Conservation (phyloP, 2,888 invertebrate genomes). For the Peribatodes rhomboidaria region DNA sequence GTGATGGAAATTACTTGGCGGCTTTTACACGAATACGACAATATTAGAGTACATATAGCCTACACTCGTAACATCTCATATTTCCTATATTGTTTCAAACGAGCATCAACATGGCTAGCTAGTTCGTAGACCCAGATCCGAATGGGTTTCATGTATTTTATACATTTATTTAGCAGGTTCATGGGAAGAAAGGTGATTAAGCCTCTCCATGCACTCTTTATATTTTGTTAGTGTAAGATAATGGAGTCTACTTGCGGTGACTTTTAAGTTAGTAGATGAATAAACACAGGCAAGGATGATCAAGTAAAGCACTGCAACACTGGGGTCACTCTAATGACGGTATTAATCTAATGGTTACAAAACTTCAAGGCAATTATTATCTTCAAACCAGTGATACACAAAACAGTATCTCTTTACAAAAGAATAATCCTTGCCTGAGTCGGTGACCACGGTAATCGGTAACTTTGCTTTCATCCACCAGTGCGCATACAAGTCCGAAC, state of each 20-base stretch:
- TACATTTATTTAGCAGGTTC: slow-evolving; percentile 43
- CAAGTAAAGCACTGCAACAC: slow-evolving; percentile 86
- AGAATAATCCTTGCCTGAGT: slow-evolving; percentile 87
- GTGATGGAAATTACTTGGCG: slow-evolving; percentile 24
- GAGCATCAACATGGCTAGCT: slow-evolving; percentile 12
- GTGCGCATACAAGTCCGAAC: slow-evolving; percentile 95
- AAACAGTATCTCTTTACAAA: slow-evolving; percentile 86
- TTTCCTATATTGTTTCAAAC: background rate
- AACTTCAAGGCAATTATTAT: slow-evolving; percentile 84
- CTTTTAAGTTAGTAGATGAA: slow-evolving; percentile 83
- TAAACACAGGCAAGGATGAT: slow-evolving; percentile 88
- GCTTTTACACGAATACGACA: slow-evolving; percentile 13
- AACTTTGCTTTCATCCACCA: slow-evolving; percentile 97
- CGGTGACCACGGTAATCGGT: slow-evolving; percentile 88
- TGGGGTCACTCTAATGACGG: slow-evolving; percentile 82
- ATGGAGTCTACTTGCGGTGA: slow-evolving; percentile 79
- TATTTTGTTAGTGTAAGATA: slow-evolving; percentile 73
- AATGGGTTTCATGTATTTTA: slow-evolving; percentile 52
- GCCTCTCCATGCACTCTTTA: slow-evolving; percentile 78
- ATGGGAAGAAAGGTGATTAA: slow-evolving; percentile 64
- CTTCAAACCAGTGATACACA: slow-evolving; percentile 85
- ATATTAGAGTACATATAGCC: slow-evolving; percentile 23
- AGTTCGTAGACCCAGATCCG: slow-evolving; percentile 54
- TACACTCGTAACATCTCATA: slow-evolving; percentile 9
- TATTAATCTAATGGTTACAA: slow-evolving; percentile 84